These are phyloP conservation scores for Temnothorax rugatulus DNA, from an alignment of 2,888 invertebrate genomes.

Conservation along the genomic window DNA sequence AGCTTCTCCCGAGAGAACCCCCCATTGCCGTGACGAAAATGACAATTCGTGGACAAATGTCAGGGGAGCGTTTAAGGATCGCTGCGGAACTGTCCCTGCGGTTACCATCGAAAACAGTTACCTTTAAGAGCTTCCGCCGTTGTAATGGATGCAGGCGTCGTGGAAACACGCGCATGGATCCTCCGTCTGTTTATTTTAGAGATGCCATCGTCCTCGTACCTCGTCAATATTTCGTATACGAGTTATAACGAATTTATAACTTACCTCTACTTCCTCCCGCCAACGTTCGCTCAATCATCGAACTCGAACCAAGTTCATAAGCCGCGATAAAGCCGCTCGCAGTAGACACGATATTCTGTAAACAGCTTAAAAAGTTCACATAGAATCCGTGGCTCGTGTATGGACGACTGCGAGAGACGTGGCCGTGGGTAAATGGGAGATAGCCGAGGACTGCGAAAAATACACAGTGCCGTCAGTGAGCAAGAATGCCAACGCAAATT, in stretches of 20 bases:
- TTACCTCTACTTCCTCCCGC: slow-evolving; percentile 20
- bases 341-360: slow-evolving; percentile 51
- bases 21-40: slow-evolving; percentile 37
- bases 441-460: slow-evolving; percentile 33
- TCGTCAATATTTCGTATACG: slow-evolving; percentile 42
- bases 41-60: slow-evolving; percentile 29
- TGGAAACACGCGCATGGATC: slow-evolving; percentile 19
- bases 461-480: background rate
- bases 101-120: slow-evolving; percentile 13
- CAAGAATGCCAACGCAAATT: slow-evolving; percentile 8
- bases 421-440: slow-evolving; percentile 1
- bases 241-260: slow-evolving; percentile 62
- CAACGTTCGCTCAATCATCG: slow-evolving; percentile 32
- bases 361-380: slow-evolving; percentile 62
- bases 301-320: slow-evolving; percentile 58
- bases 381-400: background rate
- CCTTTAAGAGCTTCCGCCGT: slow-evolving; percentile 24
- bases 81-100: background rate
- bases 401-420: slow-evolving; percentile 18
- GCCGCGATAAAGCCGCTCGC: slow-evolving; percentile 51
- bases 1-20: background rate
- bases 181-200: slow-evolving; percentile 39
- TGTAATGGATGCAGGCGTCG: slow-evolving; percentile 34
- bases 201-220: slow-evolving; percentile 6
- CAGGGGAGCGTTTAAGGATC: slow-evolving; percentile 5